A percentile compares a stretch with the other conserved stretches of the same genome.
Evolutionary conservation across 1,140 invertebrate genomes (phyloP).

Genomic region (Neotoxoptera formosana): DNA sequence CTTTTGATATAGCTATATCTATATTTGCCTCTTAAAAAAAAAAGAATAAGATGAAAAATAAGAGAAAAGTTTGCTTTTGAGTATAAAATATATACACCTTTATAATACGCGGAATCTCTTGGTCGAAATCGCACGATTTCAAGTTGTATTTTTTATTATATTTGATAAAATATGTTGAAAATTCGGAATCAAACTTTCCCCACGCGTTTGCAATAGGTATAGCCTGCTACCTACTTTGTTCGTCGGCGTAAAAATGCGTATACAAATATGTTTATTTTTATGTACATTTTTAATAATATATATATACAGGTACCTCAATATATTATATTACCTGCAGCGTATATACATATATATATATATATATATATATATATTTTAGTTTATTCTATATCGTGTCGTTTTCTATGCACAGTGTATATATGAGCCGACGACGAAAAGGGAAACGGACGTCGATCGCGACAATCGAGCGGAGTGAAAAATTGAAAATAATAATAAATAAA

Average conservation of each 20-base stretch:
- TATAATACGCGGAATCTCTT: background rate
- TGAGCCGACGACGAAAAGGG: background rate
- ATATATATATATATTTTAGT: too few species aligned
- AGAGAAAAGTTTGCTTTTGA: background rate
- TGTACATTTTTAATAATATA: background rate
- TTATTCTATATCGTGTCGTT: too few species aligned
- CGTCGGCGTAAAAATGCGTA: background rate
- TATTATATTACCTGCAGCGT: background rate
- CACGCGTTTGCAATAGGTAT: background rate
- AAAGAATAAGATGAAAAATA: background rate
- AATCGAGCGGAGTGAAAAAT: background rate
- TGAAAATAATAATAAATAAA: background rate
- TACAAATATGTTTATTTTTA: background rate
- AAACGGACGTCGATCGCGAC: background rate
- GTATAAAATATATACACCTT: background rate
- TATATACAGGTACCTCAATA: background rate
- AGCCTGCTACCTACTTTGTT: too few species aligned
- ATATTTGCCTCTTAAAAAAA: background rate
- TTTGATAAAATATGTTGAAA: background rate
- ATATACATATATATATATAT: too few species aligned
- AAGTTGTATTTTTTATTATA: background rate
- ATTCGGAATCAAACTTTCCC: background rate
- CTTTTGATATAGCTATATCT: conserved; percentile 6
- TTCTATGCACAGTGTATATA: background rate
- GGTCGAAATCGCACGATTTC: background rate